Evolutionary conservation across 2,888 invertebrate species (phyloP).

Genomic region (Hesperia comma): DNA sequence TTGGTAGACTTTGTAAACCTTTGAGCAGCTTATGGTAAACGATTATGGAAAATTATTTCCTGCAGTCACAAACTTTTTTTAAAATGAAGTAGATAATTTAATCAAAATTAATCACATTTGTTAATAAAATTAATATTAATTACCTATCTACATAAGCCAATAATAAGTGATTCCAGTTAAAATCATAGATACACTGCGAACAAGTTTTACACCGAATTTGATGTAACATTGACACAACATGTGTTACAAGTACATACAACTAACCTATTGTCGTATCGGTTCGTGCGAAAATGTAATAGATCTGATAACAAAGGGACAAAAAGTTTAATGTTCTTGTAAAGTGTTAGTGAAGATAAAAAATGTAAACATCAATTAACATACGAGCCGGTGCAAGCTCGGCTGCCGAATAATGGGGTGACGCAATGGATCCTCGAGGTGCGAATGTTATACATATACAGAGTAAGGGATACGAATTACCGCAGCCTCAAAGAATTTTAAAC

Average conservation of each 20-base stretch:
- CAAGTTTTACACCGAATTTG: not conserved
- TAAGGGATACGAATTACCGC: not conserved
- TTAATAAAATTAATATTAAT: too few species aligned
- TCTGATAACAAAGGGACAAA: not conserved
- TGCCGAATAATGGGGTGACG: conserved; percentile 13
- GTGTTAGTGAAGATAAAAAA: conserved; percentile 4
- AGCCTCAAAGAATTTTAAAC: not conserved
- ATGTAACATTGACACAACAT: not conserved
- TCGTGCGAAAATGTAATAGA: conserved; percentile 9
- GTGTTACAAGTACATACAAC: not conserved
- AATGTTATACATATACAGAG: too few species aligned
- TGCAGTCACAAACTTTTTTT: too few species aligned
- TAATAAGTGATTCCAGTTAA: too few species aligned
- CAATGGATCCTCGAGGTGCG: not conserved
- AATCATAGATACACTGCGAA: not conserved
- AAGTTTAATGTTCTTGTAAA: not conserved
- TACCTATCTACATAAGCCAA: too few species aligned
- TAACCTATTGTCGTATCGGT: not conserved
- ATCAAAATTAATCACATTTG: too few species aligned
- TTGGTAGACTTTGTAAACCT: too few species aligned
- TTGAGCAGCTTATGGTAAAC: too few species aligned
- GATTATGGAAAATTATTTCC: too few species aligned
- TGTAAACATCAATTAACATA: conserved; percentile 21
- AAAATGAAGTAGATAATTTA: too few species aligned
- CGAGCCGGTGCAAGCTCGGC: not conserved